Percentiles rank a stretch among this genome's conserved stretches.
These are phyloP conservation scores for Clavelina lepadiformis DNA, from an alignment of 23 tunicate species.

Conservation along the genomic window DNA sequence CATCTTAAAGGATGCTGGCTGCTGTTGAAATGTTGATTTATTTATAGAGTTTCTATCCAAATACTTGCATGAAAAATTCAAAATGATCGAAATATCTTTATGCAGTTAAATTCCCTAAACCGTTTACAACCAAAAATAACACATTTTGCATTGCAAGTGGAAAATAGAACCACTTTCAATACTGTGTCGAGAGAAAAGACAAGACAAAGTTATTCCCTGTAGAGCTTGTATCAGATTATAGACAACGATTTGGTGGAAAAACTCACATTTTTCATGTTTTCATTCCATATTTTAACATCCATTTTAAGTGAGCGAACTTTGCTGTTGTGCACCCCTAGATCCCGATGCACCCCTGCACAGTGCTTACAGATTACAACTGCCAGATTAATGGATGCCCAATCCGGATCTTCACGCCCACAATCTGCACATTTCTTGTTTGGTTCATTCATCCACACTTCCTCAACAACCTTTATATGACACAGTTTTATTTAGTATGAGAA, in stretches of 20 bases:
- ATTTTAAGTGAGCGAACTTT: constrained; percentile 82
- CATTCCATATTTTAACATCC: constrained; percentile 80
- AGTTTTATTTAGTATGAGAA: too few relatives aligned
- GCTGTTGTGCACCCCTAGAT: constrained; percentile 84
- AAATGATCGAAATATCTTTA: too few relatives aligned
- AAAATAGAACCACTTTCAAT: too few relatives aligned
- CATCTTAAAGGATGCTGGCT: too few relatives aligned
- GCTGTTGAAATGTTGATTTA: too few relatives aligned
- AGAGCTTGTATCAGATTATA: neutral
- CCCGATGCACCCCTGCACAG: constrained; percentile 88
- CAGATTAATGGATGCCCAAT: constrained; percentile 84
- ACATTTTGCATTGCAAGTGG: too few relatives aligned
- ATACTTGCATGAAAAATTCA: too few relatives aligned
- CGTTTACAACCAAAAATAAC: too few relatives aligned
- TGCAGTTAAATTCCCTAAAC: too few relatives aligned
- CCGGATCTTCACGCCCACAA: constrained; percentile 72
- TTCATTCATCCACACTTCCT: constrained; percentile 49
- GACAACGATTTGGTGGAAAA: neutral
- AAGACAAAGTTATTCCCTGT: neutral
- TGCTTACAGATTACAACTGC: constrained; percentile 88
- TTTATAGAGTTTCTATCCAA: too few relatives aligned
- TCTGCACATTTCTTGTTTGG: constrained; percentile 68
- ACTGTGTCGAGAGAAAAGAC: too few relatives aligned
- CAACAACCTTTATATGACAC: constrained; percentile 38
- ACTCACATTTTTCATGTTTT: constrained; percentile 60